Evolutionary conservation across 1,140 invertebrate species (phyloP).

Genomic region (Aphidius gifuensis): DNA sequence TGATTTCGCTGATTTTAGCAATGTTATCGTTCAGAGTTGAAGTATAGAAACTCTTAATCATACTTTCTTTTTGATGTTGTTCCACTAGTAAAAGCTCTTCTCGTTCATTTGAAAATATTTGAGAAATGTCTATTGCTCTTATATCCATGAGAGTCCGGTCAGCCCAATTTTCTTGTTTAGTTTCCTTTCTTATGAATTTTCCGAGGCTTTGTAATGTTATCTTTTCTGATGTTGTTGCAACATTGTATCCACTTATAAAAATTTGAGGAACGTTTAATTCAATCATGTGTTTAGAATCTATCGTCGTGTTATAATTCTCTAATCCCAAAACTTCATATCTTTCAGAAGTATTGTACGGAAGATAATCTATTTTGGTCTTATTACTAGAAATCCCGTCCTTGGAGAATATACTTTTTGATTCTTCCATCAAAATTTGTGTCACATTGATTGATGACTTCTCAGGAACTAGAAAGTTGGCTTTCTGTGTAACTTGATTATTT

Average conservation of each 20-base stretch:
- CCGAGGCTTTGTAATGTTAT: constrained; percentile 34
- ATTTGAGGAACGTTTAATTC: constrained; percentile 19
- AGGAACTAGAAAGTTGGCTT: constrained; percentile 23
- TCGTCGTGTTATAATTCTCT: too few relatives aligned
- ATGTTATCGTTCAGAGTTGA: too few relatives aligned
- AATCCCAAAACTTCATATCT: too few relatives aligned
- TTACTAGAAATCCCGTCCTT: too few relatives aligned
- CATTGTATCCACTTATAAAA: constrained; percentile 32
- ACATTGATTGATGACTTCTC: constrained; percentile 31
- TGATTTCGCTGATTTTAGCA: too few relatives aligned
- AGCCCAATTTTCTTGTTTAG: constrained; percentile 32
- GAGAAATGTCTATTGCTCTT: constrained; percentile 33
- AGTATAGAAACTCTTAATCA: too few relatives aligned
- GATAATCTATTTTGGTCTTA: too few relatives aligned
- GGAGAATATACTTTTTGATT: constrained; percentile 28
- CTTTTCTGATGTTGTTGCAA: constrained; percentile 39
- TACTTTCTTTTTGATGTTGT: background rate
- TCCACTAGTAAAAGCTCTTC: constrained; percentile 29
- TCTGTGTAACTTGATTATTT: constrained; percentile 23
- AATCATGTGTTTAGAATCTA: too few relatives aligned
- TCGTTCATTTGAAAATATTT: constrained; percentile 36
- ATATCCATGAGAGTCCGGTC: constrained; percentile 37
- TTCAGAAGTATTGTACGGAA: too few relatives aligned
- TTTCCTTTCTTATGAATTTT: constrained; percentile 28
- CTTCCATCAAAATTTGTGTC: constrained; percentile 32